These are phyloP conservation scores for Syngnathus typhle DNA, from an alignment of 2,113 vertebrate genomes.

Conservation along the genomic window DNA sequence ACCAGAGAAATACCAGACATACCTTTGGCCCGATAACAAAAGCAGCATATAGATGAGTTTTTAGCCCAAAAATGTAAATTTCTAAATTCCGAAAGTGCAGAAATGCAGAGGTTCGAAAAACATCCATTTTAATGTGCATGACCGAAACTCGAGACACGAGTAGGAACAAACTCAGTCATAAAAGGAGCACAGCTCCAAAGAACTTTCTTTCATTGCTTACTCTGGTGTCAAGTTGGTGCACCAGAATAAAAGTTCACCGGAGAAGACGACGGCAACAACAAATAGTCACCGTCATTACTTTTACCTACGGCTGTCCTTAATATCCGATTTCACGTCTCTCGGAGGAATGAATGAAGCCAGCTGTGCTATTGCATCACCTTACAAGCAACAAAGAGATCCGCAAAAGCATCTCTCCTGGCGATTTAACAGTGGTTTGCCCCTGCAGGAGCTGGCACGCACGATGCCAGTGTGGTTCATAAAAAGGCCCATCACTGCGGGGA, in stretches of 20 bases:
- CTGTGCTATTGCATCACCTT: conserved; percentile 25
- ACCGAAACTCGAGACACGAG: conserved; percentile 29
- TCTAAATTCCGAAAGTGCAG: neutral
- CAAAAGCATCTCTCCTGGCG: conserved; percentile 27
- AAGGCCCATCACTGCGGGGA: conserved; percentile 64
- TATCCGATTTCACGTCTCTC: conserved; percentile 29
- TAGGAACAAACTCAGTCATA: conserved; percentile 54
- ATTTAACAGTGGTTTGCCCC: conserved; percentile 36
- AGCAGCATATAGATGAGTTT: too few species aligned
- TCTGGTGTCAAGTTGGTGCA: conserved; percentile 42
- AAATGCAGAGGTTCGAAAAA: neutral
- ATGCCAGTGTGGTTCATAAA: conserved; percentile 62
- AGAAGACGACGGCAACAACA: conserved; percentile 14
- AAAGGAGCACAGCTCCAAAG: conserved; percentile 19
- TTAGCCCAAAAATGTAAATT: too few species aligned
- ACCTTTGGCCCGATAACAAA: too few species aligned
- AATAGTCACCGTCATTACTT: conserved; percentile 7
- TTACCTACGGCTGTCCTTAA: conserved; percentile 11
- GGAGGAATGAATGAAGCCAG: conserved; percentile 21
- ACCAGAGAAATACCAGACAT: too few species aligned
- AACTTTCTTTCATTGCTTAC: conserved; percentile 43
- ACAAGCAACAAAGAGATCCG: conserved; percentile 22
- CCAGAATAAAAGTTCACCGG: neutral
- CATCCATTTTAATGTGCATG: neutral
- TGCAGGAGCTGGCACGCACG: conserved; percentile 47